phyloP scores from a whole-genome alignment of 1,140 invertebrate species.

The Macrobrachium rosenbergii region DNA sequence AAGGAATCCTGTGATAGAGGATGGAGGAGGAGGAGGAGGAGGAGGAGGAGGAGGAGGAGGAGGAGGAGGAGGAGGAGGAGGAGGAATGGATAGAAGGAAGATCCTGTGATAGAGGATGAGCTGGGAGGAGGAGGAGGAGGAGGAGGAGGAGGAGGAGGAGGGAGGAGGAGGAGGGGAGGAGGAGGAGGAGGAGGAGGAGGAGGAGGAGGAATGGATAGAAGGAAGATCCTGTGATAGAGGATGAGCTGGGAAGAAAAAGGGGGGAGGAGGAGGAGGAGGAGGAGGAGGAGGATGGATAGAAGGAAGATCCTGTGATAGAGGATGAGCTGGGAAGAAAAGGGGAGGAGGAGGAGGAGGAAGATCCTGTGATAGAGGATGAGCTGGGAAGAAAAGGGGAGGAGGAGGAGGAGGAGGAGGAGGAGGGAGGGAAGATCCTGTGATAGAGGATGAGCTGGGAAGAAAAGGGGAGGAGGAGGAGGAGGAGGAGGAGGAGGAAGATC shows the following conservation, averaged over 20 bases:
- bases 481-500: not conserved
- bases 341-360: too few relatives aligned
- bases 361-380: not conserved
- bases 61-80: too few relatives aligned
- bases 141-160: not conserved
- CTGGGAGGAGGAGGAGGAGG: not conserved
- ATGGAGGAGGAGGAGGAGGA: not conserved
- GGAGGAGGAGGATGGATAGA: not conserved
- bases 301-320: not conserved
- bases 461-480: not conserved
- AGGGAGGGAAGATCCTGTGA: not conserved
- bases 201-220: too few relatives aligned
- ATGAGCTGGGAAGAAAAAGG: not conserved
- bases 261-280: not conserved
- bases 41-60: not conserved
- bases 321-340: not conserved
- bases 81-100: not conserved
- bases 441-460: not conserved
- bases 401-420: not conserved
- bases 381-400: not conserved
- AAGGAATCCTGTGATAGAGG: not conserved
- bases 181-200: not conserved
- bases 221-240: not conserved
- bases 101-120: not conserved
- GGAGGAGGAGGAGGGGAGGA: too few relatives aligned